Evolutionary conservation across 2,113 vertebrate species (phyloP).

Genomic region (Cercocebus atys): DNA sequence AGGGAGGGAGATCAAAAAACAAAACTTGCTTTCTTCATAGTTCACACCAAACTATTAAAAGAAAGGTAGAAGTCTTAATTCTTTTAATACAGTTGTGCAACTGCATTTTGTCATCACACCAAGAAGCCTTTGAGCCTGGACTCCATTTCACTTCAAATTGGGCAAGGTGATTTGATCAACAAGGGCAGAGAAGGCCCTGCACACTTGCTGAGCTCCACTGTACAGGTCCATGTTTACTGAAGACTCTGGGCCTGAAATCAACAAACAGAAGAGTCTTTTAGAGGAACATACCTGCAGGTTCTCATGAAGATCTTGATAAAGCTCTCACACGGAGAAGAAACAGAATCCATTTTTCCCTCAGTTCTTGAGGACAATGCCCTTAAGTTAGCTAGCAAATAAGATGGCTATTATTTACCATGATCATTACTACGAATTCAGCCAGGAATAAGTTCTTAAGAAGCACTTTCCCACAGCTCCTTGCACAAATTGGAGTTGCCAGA

Average conservation of each 20-base stretch:
- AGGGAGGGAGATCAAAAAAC: not conserved
- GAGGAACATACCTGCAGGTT: not conserved
- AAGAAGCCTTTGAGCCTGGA: not conserved
- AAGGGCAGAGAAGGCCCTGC: constrained; percentile 84
- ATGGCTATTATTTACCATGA: not conserved
- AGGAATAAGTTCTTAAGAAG: not conserved
- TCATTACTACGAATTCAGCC: not conserved
- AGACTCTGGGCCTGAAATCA: constrained; percentile 81
- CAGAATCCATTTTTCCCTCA: not conserved
- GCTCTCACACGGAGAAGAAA: not conserved
- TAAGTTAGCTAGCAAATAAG: not conserved
- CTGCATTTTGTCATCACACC: not conserved
- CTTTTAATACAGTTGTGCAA: constrained; percentile 4
- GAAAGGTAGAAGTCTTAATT: not conserved
- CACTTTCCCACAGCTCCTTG: not conserved
- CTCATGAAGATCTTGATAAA: not conserved
- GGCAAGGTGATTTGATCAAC: constrained; percentile 82
- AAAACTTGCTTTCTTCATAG: not conserved
- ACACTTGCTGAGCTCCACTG: constrained; percentile 83
- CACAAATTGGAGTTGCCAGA: not conserved
- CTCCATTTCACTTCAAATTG: constrained; percentile 67
- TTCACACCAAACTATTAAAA: not conserved
- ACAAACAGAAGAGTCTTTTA: constrained; percentile 43
- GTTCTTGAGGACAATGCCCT: not conserved
- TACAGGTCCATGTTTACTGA: constrained; percentile 80